Base-by-base conservation (phyloP, 2,888 invertebrate genomes). In the Dryomyza anilis region DNA sequence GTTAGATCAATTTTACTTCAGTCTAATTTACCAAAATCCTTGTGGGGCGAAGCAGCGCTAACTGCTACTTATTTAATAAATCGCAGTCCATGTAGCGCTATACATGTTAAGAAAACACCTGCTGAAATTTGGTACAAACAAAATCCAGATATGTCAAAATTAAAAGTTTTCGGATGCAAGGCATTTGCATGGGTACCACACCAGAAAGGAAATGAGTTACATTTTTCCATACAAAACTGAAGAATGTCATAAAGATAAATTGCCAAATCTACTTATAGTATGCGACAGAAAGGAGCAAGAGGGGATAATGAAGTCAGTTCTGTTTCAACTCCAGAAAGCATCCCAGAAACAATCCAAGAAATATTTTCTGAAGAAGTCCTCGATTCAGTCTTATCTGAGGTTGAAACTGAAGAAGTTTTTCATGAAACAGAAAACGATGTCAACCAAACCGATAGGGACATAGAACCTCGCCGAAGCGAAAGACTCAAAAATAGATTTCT, bases 101-200 rank as follows among this genome's bases (percentile, higher is more conserved):
- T 53, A 3, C 27, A 53, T 6, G 23, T 23, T 5, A 50, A 39
- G 21, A 4, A n/a, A 46, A 53, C 29, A 3, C 53, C 29, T 16
- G 29, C n/a, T 16, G 30, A 53, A 53, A 53, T 53, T 16, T 53
- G 53, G 53, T 30, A 29, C 16, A 30, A 29, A 53, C 14, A n/a
- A n/a, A 53, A 53, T 12, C 53, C 53, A 30, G 53, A 53, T 21
- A 16, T 53, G 16, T 48, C 5, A 3, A 21, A 48, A 21, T 4
- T 48, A 12, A 53, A 30, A 29, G 30, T 53, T 53, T 53, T 53
- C 30, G 29, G 53, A 19, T 30, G 29, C 30, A 53, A 30, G 16
- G 53, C 30, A 19, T 30, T 53, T 29, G 53, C n/a, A 12, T 53
- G 33, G 29, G n/a, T 53, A 7, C 30, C 53, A 29, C 53, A 53